These are phyloP conservation scores for Aphelinus atriplicis DNA, from an alignment of 1,140 invertebrate genomes.

Conservation along the genomic window DNA sequence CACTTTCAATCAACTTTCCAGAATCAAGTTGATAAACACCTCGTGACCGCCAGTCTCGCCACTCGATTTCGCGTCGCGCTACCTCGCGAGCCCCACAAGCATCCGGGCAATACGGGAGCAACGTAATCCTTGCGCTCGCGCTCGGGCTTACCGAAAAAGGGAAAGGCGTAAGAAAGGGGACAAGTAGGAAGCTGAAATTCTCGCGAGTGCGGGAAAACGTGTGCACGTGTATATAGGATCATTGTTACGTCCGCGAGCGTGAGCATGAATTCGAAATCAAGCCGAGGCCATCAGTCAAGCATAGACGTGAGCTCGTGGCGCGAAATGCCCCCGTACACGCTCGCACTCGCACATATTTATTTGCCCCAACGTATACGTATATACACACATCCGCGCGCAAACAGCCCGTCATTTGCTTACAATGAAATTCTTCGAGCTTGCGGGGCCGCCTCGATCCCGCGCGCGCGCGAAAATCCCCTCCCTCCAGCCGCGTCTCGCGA, in stretches of 20 bases:
- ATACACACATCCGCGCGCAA: constrained; percentile 7
- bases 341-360: constrained; percentile 14
- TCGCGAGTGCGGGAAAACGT: constrained; percentile 25
- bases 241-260: constrained; percentile 12
- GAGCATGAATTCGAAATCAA: constrained; percentile 26
- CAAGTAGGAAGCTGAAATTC: constrained; percentile 1
- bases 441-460: neutral
- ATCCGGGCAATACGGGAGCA: too few species aligned
- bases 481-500: constrained; percentile 9
- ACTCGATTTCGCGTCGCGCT: too few species aligned
- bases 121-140: too few species aligned
- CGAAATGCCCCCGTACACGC: neutral
- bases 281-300: constrained; percentile 35
- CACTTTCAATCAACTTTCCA: too few species aligned
- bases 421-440: constrained; percentile 26
- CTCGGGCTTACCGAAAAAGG: too few species aligned
- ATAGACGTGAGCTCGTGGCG: neutral
- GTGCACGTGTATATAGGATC: neutral
- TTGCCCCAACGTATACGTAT: constrained; percentile 11
- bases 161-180: too few species aligned
- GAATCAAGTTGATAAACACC: too few species aligned
- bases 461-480: constrained; percentile 6
- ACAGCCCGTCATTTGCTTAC: constrained; percentile 31
- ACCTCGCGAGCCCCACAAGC: too few species aligned
- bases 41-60: too few species aligned